Evolutionary conservation across 2,888 invertebrate species (phyloP).

Genomic region (Macrosoma leucophasiata): DNA sequence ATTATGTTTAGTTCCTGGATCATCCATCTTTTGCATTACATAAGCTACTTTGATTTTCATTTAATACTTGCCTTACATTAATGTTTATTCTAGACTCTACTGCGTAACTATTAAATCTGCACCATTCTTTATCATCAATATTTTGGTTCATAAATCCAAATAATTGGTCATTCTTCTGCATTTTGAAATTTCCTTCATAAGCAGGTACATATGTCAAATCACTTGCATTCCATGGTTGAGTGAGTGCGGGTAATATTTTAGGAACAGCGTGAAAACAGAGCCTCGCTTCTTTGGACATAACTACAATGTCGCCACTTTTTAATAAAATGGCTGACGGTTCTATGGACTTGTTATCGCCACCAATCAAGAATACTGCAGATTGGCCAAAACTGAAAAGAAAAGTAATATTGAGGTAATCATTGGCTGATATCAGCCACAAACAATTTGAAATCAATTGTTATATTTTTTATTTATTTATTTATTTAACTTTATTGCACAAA

Average conservation of each 20-base stretch:
- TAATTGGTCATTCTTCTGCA: too few relatives aligned
- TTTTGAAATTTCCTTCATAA: too few relatives aligned
- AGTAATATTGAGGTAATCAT: too few relatives aligned
- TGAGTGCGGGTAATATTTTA: constrained; percentile 78
- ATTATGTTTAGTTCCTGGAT: too few relatives aligned
- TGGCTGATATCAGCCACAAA: too few relatives aligned
- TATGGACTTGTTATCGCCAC: constrained; percentile 82
- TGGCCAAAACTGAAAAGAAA: constrained; percentile 90
- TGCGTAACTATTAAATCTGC: constrained; percentile 77
- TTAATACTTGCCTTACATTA: constrained; percentile 93
- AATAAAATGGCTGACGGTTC: constrained; percentile 83
- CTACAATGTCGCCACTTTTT: constrained; percentile 91
- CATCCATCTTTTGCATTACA: constrained; percentile 28
- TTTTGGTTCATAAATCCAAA: constrained; percentile 38
- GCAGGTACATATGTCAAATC: constrained; percentile 12
- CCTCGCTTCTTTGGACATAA: constrained; percentile 92
- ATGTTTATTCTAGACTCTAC: constrained; percentile 90
- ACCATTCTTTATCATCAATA: constrained; percentile 57
- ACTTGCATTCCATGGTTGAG: constrained; percentile 64
- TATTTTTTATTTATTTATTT: too few relatives aligned
- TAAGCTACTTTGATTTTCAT: constrained; percentile 71
- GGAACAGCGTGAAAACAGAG: constrained; percentile 96
- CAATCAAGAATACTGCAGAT: constrained; percentile 94
- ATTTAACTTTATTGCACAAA: too few relatives aligned
- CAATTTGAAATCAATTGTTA: too few relatives aligned